Percentiles rank a stretch among this genome's conserved stretches.
Evolutionary conservation across 2,888 invertebrate genomes (phyloP).

Genomic region (Endomychus coccineus): DNA sequence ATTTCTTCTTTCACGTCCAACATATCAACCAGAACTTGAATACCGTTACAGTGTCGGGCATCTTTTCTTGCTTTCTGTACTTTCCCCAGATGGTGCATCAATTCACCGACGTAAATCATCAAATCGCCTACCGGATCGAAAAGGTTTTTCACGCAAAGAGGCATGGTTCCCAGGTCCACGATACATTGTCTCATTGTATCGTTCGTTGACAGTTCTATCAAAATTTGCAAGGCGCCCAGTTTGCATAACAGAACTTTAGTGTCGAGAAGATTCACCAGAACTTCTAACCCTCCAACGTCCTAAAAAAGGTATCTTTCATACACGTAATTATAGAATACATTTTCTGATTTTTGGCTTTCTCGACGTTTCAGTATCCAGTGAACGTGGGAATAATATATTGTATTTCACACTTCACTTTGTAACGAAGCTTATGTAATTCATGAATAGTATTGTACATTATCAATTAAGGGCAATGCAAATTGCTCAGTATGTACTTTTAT

Average conservation of each 20-base stretch:
- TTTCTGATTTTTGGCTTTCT: no score
- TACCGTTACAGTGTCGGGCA: slow-evolving; percentile 37
- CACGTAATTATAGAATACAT: no score
- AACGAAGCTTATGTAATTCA: no score
- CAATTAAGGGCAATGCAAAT: no score
- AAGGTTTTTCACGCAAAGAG: slow-evolving; percentile 65
- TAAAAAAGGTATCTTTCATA: no score
- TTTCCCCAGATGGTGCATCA: slow-evolving; percentile 81
- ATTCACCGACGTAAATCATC: slow-evolving; percentile 85
- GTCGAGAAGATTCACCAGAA: slow-evolving; percentile 86
- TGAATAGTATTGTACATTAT: no score
- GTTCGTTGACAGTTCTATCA: slow-evolving; percentile 74
- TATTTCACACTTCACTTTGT: no score
- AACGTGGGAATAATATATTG: no score
- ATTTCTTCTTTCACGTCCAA: slow-evolving; percentile 63
- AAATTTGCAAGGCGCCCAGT: slow-evolving; percentile 73
- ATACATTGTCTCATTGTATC: slow-evolving; percentile 69
- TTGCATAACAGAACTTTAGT: slow-evolving; percentile 87
- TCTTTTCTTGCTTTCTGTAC: slow-evolving; percentile 47
- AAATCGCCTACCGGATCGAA: slow-evolving; percentile 79
- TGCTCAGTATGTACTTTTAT: no score
- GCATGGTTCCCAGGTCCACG: slow-evolving; percentile 72
- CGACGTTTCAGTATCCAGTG: no score
- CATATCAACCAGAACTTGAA: slow-evolving; percentile 68
- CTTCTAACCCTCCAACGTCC: slow-evolving; percentile 87